Base-by-base conservation (phyloP, 2,113 vertebrate genomes). In the Tringa solitaria region DNA sequence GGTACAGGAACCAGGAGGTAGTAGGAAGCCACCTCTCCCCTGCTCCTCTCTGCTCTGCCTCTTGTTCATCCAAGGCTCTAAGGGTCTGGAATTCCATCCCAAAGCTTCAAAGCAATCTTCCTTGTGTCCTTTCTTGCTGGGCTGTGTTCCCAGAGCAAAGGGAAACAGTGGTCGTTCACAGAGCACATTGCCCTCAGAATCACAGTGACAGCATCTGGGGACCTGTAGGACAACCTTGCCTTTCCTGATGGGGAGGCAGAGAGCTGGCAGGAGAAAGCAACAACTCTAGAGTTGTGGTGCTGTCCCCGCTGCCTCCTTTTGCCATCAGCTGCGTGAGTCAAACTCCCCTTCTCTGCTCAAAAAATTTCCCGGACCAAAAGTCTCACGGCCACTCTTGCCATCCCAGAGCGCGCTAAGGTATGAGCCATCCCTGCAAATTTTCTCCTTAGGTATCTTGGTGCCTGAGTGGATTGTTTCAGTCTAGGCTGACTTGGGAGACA, bases 81-180 rank as follows among this genome's bases (percentile, higher is more conserved):
- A 75, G 45, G 11, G 14, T 37, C 46, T 92, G 46, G 10, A 78
- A 84, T 39, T 63, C 51, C 10, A 5, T 46, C 21, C 46, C 54
- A 4, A 70, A 53, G 11, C 67, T 92, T 75, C 64, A 75, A 14
- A 80, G 35, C n/a, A n/a, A 4, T 53, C 41, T 53, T 59, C 33
- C 30, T 83, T 57, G 9, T 60, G 45, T 53, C 50, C 22, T 77
- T 16, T 56, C 16, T 53, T 18, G 12, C 24, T 2, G 0, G 5
- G 56, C 65, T 57, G 63, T 64, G 20, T 48, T 90, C 19, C 65
- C 90, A 43, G 39, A 73, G 59, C 61, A 67, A 70, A 57, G 63
- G 26, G 39, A 65, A 39, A 20, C 0, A 1, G 57, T 19, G 56
- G 27, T 35, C 1, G 0, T n/a, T 48, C 3, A 1, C 24, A 45